These are phyloP conservation scores for Pterophyllum scalare DNA, from an alignment of 2,113 vertebrate genomes.

Conservation along the genomic window DNA sequence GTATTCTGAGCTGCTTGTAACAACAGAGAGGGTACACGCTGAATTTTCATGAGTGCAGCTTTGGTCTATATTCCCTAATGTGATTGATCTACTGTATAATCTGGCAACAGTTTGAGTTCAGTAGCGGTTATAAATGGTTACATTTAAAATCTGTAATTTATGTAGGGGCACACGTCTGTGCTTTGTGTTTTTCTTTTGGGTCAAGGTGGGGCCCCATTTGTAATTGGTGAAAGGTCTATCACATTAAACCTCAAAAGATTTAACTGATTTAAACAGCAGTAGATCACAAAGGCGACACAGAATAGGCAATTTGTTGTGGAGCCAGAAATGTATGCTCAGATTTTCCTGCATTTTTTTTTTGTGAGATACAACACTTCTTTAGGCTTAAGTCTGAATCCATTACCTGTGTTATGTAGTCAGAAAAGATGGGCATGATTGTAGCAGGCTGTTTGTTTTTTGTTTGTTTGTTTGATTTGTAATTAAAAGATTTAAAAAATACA, in stretches of 20 bases:
- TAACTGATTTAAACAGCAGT: slow-evolving; percentile 54
- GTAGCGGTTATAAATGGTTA: slow-evolving; percentile 72
- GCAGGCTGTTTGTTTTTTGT: not conserved
- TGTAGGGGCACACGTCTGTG: slow-evolving; percentile 74
- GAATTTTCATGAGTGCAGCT: slow-evolving; percentile 82
- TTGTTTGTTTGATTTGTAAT: slow-evolving; percentile 16
- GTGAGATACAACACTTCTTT: slow-evolving; percentile 37
- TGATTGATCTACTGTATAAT: slow-evolving; percentile 77
- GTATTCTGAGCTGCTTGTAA: slow-evolving; percentile 58
- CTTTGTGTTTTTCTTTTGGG: slow-evolving; percentile 54
- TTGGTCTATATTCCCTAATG: slow-evolving; percentile 51
- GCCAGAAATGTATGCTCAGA: slow-evolving; percentile 27
- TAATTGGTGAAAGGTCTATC: slow-evolving; percentile 58
- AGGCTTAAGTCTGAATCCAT: slow-evolving; percentile 26
- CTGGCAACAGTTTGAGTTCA: slow-evolving; percentile 65
- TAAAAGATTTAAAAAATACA: not conserved
- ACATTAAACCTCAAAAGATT: slow-evolving; percentile 55
- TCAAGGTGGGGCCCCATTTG: slow-evolving; percentile 65
- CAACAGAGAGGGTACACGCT: slow-evolving; percentile 67
- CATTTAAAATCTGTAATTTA: slow-evolving; percentile 74
- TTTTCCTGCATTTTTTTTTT: slow-evolving; percentile 6
- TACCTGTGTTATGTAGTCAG: slow-evolving; percentile 8
- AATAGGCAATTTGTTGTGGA: slow-evolving; percentile 18
- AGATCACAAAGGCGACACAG: slow-evolving; percentile 36
- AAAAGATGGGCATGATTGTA: slow-evolving; percentile 41